phyloP scores from a whole-genome alignment of 2,797 vertebrate species.

The Sebastes flavidus region DNA sequence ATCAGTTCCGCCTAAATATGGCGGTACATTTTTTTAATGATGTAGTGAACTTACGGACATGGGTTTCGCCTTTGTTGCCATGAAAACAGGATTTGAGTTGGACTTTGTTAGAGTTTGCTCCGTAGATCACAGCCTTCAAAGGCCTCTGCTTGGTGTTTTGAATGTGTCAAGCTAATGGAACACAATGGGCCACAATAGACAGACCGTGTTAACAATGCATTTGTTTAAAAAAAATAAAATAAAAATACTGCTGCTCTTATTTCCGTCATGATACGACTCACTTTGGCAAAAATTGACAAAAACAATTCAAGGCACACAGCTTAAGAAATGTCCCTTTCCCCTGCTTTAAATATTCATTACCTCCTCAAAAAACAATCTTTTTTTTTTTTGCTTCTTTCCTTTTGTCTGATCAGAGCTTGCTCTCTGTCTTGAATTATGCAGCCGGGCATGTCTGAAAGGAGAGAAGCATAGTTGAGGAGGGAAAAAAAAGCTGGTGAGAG shows the following conservation, averaged over 20 bases:
- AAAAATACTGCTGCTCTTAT: slow-evolving; percentile 9
- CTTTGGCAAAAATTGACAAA: slow-evolving; percentile 35
- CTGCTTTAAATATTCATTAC: slow-evolving; percentile 68
- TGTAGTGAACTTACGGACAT: neutral
- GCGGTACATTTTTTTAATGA: neutral
- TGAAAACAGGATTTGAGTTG: neutral
- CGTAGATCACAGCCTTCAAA: neutral
- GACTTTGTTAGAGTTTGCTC: neutral
- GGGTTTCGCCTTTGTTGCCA: neutral
- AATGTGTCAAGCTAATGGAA: slow-evolving; percentile 3
- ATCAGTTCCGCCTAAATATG: neutral
- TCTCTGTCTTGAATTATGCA: slow-evolving; percentile 67
- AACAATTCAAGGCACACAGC: slow-evolving; percentile 23
- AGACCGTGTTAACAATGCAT: slow-evolving; percentile 3
- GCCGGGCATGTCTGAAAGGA: slow-evolving; percentile 40
- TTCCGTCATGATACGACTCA: neutral
- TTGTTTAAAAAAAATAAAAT: neutral
- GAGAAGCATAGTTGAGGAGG: neutral
- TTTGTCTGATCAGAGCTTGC: slow-evolving; percentile 61
- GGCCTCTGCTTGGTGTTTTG: neutral
- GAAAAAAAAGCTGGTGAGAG: neutral
- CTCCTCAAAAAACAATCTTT: slow-evolving; percentile 26
- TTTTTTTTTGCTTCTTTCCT: slow-evolving; percentile 19
- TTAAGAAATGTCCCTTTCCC: slow-evolving; percentile 37
- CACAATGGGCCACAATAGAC: neutral